A percentile compares a stretch with the other conserved stretches of the same genome.
phyloP scores from a whole-genome alignment of 35 echinoderm and acorn worm genomes.

The Ptychodera flava region DNA sequence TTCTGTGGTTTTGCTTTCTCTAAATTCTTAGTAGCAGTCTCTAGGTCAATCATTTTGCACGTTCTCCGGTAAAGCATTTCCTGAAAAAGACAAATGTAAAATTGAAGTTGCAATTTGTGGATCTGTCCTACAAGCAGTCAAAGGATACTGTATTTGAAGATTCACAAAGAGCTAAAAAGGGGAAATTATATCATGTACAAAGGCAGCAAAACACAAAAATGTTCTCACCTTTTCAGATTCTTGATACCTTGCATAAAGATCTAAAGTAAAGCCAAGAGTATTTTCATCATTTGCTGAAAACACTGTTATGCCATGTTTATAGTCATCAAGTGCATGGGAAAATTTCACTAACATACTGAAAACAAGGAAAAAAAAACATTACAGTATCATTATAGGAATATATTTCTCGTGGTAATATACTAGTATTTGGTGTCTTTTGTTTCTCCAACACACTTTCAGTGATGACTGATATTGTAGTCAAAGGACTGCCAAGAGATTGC shows the following conservation, averaged over 20 bases:
- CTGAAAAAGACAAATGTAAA: constrained; percentile 56
- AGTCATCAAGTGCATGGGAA: constrained; percentile 78
- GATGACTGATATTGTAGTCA: too few species aligned
- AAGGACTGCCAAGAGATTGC: too few species aligned
- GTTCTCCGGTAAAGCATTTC: constrained; percentile 83
- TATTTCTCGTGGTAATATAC: too few species aligned
- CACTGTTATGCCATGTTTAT: constrained; percentile 50
- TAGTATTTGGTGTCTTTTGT: too few species aligned
- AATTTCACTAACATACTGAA: constrained; percentile 69
- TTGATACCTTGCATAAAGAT: constrained; percentile 85
- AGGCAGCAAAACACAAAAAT: background rate
- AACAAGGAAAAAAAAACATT: constrained; percentile 6
- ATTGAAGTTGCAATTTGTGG: too few species aligned
- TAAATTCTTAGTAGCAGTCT: constrained; percentile 60
- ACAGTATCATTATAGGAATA: too few species aligned
- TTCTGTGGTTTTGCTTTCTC: constrained; percentile 97
- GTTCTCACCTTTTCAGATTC: constrained; percentile 64
- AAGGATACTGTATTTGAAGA: too few species aligned
- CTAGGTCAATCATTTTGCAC: constrained; percentile 72
- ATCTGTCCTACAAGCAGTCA: too few species aligned
- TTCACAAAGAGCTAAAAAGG: too few species aligned
- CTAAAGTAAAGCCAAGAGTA: constrained; percentile 81
- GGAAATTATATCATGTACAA: constrained; percentile 3
- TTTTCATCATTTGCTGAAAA: constrained; percentile 66
- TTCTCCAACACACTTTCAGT: too few species aligned